A percentile compares a stretch with the other conserved stretches of the same genome.
Evolutionary conservation across 2,797 vertebrate genomes (phyloP).

Genomic region (Acanthopagrus latus): DNA sequence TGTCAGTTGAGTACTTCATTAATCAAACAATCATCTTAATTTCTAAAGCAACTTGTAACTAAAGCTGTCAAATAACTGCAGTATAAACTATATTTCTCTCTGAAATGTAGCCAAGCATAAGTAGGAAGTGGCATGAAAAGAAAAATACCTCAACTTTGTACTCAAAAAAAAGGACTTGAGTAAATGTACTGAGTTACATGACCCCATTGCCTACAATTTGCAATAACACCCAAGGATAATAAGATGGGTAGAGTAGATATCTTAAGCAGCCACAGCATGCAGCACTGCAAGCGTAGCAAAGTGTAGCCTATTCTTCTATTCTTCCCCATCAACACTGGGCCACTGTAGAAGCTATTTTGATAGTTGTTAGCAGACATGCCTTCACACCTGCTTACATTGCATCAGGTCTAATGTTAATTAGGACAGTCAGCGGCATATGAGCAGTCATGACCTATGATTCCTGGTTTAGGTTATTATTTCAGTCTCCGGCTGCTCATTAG

Average conservation of each 20-base stretch:
- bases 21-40: too few species aligned
- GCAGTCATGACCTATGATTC: slow-evolving; percentile 82
- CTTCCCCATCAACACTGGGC: slow-evolving; percentile 28
- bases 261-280: not conserved
- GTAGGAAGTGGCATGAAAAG: too few species aligned
- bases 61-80: too few species aligned
- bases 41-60: too few species aligned
- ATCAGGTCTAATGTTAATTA: slow-evolving; percentile 82
- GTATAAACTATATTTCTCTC: too few species aligned
- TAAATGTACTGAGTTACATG: too few species aligned
- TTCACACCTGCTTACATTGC: slow-evolving; percentile 55
- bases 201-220: not conserved
- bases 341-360: slow-evolving; percentile 59
- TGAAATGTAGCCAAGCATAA: too few species aligned
- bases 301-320: slow-evolving; percentile 18
- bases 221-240: slow-evolving; percentile 3
- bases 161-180: too few species aligned
- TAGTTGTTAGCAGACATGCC: slow-evolving; percentile 57
- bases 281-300: slow-evolving; percentile 6
- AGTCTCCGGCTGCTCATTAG: slow-evolving; percentile 85
- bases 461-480: slow-evolving; percentile 82
- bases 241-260: slow-evolving; percentile 10
- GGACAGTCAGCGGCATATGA: slow-evolving; percentile 77
- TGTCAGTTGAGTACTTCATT: too few species aligned
- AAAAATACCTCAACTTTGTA: too few species aligned